Evolutionary conservation across 2,888 invertebrate genomes (phyloP), one percentile per base, ranked within the genome.

Genomic region (Apamea sordens): DNA sequence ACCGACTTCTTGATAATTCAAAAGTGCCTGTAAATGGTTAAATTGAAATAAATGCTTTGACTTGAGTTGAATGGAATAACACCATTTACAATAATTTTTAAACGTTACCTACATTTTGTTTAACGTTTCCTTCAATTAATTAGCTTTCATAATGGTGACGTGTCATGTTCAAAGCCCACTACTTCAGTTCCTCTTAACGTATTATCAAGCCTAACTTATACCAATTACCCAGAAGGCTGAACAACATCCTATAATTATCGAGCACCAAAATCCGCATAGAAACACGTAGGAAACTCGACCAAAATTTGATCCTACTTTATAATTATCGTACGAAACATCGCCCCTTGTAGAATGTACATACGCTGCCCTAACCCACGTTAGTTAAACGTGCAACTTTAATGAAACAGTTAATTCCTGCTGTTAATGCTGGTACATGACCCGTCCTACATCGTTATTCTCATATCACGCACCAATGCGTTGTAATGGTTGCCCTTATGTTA

Each of bases 381-480:
- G 82, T 74, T 76, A 79, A 88, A 85, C 88, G 83, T 86, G 86
- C 82, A 90, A 92, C 85, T 92, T 92, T 92, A 93, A 93, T 93
- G 90, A 91, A 92, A 92, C 89, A 88, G 92, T 91, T 91, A 90
- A 92, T 90, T 91, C 85, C 85, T 87, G 86, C 75, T 81, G 80
- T 83, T 89, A 87, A 88, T 84, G 74, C 72, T 71, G 77, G 84
- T 81, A 87, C 86, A 86, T 76, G 80, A 80, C 85, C 89, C 88
- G 78, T 75, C 79, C 73, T 77, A 82, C 28, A 69, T 65, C 70
- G 79, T 88, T 88, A 85, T 81, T 77, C 84, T 80, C 84, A 86
- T 88, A 80, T 87, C 85, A 69, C 36, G 85, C 80, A 77, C 67
- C 63, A 79, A 80, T 76, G 78, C 73, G 68, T 77, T 56, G 80